A percentile compares a stretch with the other conserved stretches of the same genome.
These are phyloP conservation scores for Eospalax fontanierii DNA, from an alignment of 2,797 vertebrate genomes.

Conservation along the genomic window DNA sequence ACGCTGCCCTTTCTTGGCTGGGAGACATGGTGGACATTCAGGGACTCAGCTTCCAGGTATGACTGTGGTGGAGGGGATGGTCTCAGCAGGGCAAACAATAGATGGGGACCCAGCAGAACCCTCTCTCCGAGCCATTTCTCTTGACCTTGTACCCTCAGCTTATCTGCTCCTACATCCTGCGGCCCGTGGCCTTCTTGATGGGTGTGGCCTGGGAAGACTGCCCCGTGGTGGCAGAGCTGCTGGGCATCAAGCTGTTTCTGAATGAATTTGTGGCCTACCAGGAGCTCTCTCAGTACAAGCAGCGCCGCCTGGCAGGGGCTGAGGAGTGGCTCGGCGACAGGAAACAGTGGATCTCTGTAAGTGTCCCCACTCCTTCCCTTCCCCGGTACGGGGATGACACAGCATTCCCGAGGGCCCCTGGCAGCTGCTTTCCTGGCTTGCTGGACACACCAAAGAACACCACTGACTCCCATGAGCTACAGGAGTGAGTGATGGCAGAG, in stretches of 20 bases:
- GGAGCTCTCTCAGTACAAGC: slow-evolving; percentile 92
- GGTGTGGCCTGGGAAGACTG: slow-evolving; percentile 94
- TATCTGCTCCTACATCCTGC: slow-evolving; percentile 97
- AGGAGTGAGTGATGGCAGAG: too few relatives aligned
- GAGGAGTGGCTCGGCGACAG: slow-evolving; percentile 87
- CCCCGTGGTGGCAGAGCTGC: slow-evolving; percentile 93
- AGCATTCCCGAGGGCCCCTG: not conserved
- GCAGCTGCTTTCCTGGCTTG: not conserved
- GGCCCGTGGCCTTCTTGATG: slow-evolving; percentile 97
- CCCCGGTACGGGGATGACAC: fast-evolving
- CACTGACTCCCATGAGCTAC: not conserved
- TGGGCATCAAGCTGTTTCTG: slow-evolving; percentile 97
- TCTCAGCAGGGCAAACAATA: not conserved
- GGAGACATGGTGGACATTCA: slow-evolving; percentile 95
- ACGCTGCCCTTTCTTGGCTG: slow-evolving; percentile 93
- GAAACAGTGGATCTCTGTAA: slow-evolving; percentile 95
- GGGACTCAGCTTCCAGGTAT: slow-evolving; percentile 94
- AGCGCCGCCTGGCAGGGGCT: slow-evolving; percentile 90
- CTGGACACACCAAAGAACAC: not conserved
- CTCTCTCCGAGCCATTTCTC: not conserved
- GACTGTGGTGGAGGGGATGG: not conserved
- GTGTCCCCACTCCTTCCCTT: slow-evolving; percentile 11
- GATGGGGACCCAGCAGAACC: not conserved
- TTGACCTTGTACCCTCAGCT: slow-evolving; percentile 87
- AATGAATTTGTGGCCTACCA: slow-evolving; percentile 98